A percentile compares a stretch with the other conserved stretches of the same genome.
Conservation (phyloP, 2,797 vertebrate species). For the Lagocephalus sceleratus region DNA sequence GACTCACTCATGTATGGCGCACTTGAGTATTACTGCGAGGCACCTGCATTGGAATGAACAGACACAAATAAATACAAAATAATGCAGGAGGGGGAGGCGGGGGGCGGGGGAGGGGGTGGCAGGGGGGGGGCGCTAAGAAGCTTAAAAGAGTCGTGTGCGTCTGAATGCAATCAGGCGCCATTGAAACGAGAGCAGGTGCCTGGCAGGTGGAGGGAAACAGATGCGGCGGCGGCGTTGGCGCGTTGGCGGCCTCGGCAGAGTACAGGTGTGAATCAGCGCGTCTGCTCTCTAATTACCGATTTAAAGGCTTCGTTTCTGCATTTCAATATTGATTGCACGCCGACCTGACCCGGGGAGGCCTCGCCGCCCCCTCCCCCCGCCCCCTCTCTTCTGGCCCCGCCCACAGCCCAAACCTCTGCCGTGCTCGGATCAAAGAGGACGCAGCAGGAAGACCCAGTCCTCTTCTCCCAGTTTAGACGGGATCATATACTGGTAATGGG, state of each 20-base stretch:
- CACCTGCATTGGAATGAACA: slow-evolving; percentile 99
- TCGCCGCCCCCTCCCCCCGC: not conserved
- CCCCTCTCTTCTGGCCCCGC: not conserved
- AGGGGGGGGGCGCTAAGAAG: slow-evolving; percentile 84
- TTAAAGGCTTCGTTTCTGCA: slow-evolving; percentile 84
- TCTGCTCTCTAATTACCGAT: slow-evolving; percentile 79
- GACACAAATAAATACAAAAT: slow-evolving; percentile 80
- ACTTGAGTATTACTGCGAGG: slow-evolving; percentile 87
- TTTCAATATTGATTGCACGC: slow-evolving; percentile 85
- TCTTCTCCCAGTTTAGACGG: slow-evolving; percentile 65
- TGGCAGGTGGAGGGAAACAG: slow-evolving; percentile 99
- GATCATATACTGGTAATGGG: slow-evolving; percentile 75
- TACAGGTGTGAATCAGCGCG: slow-evolving; percentile 79
- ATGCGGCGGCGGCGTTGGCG: slow-evolving; percentile 84
- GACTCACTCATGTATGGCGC: slow-evolving; percentile 94
- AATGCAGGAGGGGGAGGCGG: slow-evolving; percentile 46
- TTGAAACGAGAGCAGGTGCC: slow-evolving; percentile 97
- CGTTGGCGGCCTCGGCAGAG: slow-evolving; percentile 69
- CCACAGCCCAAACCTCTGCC: not conserved
- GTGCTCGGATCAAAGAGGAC: slow-evolving; percentile 42
- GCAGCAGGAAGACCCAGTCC: slow-evolving; percentile 55
- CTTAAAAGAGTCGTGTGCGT: slow-evolving; percentile 94
- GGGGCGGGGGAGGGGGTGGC: not conserved
- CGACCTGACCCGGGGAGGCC: no score
- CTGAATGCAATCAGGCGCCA: slow-evolving; percentile 98